Base-by-base conservation (phyloP, 2,113 vertebrate genomes). In the Benitochromis conjunctus region DNA sequence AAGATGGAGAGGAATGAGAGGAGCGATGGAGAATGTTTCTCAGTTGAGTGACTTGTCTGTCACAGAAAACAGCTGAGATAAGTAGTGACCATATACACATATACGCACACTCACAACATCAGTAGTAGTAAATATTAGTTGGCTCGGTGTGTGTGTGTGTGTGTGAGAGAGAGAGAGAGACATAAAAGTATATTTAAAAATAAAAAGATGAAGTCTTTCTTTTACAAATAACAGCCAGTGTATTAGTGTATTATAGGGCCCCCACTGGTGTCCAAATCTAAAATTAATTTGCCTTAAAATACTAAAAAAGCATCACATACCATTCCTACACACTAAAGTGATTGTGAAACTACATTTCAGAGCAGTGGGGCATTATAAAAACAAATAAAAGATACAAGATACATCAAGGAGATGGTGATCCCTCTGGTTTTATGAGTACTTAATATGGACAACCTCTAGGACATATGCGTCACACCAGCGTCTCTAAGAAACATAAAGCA, bases 11-110 rank as follows among this genome's bases (percentile, higher is more conserved):
- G 14, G 7, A 56, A 36, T 4, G 43, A 48, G 24, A 26, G 38
- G 21, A 1, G 13, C 7, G 1, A 43, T 43, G n/a, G 6, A 24
- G n/a, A 43, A 16, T 55, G 58, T 26, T n/a, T 21, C 60, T 60
- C 78, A 19, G 77, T 66, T 82, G 77, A 85, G 31, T 58, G 83
- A 62, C 81, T 85, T 34, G 31, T 83, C 80, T 60, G 80, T 89
- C 84, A 69, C 12, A 21, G 55, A 55, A 54, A 77, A 84, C 21
- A 76, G n/a, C 81, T 38, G 81, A 87, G 83, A 88, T 19, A 77
- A 88, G 82, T 16, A 60, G 58, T 1, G 38, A 16, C 60, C 69
- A 19, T 12, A 41, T 62, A 62, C 16, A 62, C 31, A 62, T 34
- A 19, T 36, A 62, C 9, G 18, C 31, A 62, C 19, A 34, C 58